A percentile compares a stretch with the other conserved stretches of the same genome.
Conservation (phyloP, 2,888 invertebrate species). For the Leptopilina drosophilae region DNA sequence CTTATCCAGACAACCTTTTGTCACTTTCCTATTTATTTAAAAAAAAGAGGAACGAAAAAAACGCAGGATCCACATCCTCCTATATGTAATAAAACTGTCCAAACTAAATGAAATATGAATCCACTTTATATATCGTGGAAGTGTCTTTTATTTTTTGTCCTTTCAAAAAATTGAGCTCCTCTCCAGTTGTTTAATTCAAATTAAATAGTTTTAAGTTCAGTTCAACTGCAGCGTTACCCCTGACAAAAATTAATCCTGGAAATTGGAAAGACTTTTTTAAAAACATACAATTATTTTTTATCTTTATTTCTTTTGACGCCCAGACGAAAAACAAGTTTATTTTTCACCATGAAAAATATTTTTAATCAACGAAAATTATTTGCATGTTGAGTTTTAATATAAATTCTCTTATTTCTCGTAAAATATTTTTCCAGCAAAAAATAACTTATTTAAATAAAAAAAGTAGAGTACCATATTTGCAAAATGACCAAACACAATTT, state of each 20-base stretch:
- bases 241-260: too few species aligned
- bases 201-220: too few species aligned
- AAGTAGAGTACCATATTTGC: background rate
- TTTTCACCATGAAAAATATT: too few species aligned
- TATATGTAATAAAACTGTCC: constrained; percentile 32
- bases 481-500: background rate
- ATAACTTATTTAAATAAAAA: background rate
- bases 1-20: constrained; percentile 37
- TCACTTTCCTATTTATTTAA: constrained; percentile 35
- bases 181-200: background rate
- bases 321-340: too few species aligned
- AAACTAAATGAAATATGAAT: constrained; percentile 40
- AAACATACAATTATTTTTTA: too few species aligned
- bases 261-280: too few species aligned
- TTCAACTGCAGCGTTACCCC: too few species aligned
- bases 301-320: too few species aligned
- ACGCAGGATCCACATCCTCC: background rate
- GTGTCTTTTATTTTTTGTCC: background rate
- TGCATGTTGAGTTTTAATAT: background rate
- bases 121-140: background rate
- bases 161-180: background rate
- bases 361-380: too few species aligned
- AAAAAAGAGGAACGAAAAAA: background rate
- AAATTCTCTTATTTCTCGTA: too few species aligned
- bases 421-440: background rate